Evolutionary conservation across 2,888 invertebrate genomes (phyloP), one percentile per base, ranked within the genome.

Genomic region (Gari tellinella): DNA sequence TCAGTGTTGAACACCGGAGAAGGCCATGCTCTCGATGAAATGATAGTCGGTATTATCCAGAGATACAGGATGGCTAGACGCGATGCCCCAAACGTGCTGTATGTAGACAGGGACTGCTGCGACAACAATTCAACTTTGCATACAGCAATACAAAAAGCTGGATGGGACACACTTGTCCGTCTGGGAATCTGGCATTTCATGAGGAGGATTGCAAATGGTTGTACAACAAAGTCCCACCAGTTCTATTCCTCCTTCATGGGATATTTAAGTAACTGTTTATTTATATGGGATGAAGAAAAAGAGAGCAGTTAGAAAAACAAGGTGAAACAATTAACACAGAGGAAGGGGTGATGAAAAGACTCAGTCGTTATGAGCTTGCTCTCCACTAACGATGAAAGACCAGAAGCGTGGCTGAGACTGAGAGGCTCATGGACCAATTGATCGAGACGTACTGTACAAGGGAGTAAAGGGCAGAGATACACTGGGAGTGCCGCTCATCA

Each of bases 71-170:
- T 2, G 10, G 60, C 37, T 5, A 1, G 19, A 1, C n/a, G 48
- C 10, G 12, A 21, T n/a, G 80, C 84, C 2, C 84, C 87, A 0
- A 4, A 52, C n/a, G 45, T 85, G 0, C 48, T 86, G 17, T 86
- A 86, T 56, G 81, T 83, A 2, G 86, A 86, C 65, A 41, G 81
- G 8, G 84, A 84, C 58, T 87, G 86, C 56, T 86, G 87, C 55
- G 73, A 77, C 2, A 17, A 14, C 15, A n/a, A n/a, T n/a, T 40
- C 55, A 7, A 4, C 14, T 21, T 19, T 49, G 5, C 43, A 43
- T 5, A 4, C 4, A 43, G 19, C 15, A 5, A 8, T 43, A 14
- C 4, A 4, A 19, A 14, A 4, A 17, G 23, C 31, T 3, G 51
- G 2, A 3, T 58, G 58, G 58, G 7, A 41, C 17, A 40, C 19